Conservation (phyloP, 2,797 vertebrate genomes). For the Scyliorhinus canicula region DNA sequence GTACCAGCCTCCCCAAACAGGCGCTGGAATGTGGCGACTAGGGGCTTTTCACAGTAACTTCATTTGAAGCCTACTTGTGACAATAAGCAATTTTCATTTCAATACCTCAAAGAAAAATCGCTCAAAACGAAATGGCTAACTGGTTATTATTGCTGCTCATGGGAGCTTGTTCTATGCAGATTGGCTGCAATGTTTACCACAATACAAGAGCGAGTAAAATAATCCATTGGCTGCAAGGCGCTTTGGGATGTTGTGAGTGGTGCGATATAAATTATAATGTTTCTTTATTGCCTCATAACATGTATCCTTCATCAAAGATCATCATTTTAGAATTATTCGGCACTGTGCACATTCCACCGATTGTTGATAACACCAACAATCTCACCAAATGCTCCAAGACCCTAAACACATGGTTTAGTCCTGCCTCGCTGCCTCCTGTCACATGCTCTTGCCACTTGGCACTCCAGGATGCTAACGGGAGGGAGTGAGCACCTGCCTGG, state of each 20-base stretch:
- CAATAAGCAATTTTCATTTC: no score
- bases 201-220: background rate
- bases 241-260: background rate
- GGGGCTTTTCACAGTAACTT: no score
- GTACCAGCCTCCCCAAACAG: no score
- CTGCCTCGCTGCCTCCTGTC: background rate
- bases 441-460: background rate
- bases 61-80: no score
- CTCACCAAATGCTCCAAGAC: background rate
- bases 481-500: background rate
- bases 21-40: no score
- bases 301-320: background rate
- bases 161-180: background rate
- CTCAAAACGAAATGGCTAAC: background rate
- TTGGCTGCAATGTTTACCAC: background rate
- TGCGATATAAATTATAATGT: background rate
- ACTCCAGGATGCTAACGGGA: background rate
- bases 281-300: background rate
- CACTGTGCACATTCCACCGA: background rate
- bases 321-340: background rate
- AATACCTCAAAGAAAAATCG: background rate
- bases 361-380: background rate
- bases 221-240: background rate
- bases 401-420: background rate
- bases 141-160: background rate